Evolutionary conservation across 2,888 invertebrate genomes (phyloP).

Genomic region (Ectemnius lituratus): DNA sequence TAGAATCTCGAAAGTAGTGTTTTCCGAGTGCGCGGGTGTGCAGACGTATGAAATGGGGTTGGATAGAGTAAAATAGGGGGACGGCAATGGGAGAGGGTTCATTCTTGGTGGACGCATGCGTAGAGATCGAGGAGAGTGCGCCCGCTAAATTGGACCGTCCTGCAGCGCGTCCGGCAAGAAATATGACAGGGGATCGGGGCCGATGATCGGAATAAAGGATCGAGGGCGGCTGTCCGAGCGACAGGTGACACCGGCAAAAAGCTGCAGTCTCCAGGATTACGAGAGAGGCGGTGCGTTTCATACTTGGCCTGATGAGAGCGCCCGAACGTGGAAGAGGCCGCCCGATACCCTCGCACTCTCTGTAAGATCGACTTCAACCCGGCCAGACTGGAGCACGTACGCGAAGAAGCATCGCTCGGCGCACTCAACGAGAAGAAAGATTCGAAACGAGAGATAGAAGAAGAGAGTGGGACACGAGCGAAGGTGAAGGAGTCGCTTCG

Average conservation of each 20-base stretch:
- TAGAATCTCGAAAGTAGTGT: too few species aligned
- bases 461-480: conserved; percentile 9
- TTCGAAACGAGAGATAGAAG: conserved; percentile 9
- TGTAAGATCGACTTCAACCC: conserved; percentile 27
- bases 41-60: too few species aligned
- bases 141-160: conserved; percentile 67
- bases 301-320: conserved; percentile 51
- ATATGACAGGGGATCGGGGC: conserved; percentile 69
- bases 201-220: conserved; percentile 70
- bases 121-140: neutral
- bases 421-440: conserved; percentile 20
- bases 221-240: conserved; percentile 62
- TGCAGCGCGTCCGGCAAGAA: conserved; percentile 64
- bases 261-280: conserved; percentile 65
- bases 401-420: conserved; percentile 18
- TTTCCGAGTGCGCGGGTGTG: too few species aligned
- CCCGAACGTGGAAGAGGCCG: conserved; percentile 36
- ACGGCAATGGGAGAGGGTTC: conserved; percentile 3
- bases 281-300: conserved; percentile 56
- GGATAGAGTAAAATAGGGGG: neutral
- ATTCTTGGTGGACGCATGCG: conserved; percentile 29
- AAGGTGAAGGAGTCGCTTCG: conserved; percentile 15
- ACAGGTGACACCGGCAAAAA: conserved; percentile 71
- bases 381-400: conserved; percentile 15
- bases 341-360: neutral